Percentiles rank a stretch among this genome's conserved stretches.
Conservation (phyloP, 92 coral and sea anemone genomes). For the Blastomussa wellsi region DNA sequence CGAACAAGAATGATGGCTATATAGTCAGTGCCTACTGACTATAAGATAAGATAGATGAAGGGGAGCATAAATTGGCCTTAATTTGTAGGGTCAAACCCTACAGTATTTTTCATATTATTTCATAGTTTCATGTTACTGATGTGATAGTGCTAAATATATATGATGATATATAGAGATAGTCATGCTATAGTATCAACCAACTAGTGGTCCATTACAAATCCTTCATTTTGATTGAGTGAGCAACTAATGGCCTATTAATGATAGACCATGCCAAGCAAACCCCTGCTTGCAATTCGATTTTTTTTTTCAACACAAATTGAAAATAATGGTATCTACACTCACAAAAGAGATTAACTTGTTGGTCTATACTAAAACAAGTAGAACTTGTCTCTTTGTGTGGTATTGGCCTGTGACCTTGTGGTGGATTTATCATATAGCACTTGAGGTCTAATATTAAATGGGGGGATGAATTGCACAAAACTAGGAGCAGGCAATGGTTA, state of each 20-base stretch:
- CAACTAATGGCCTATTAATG: constrained; percentile 42
- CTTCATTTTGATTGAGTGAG: constrained; percentile 44
- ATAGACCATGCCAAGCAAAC: constrained; percentile 44
- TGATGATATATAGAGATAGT: constrained; percentile 26
- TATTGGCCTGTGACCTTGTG: constrained; percentile 33
- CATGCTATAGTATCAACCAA: constrained; percentile 30
- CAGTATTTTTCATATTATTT: constrained; percentile 42
- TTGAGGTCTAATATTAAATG: constrained; percentile 31
- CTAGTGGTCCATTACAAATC: constrained; percentile 37
- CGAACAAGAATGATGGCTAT: constrained; percentile 40
- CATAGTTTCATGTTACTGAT: constrained; percentile 39
- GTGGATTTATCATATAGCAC: constrained; percentile 29
- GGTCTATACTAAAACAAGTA: constrained; percentile 32
- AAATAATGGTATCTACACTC: constrained; percentile 40
- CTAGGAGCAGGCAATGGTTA: constrained; percentile 31
- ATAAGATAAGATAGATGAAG: constrained; percentile 29
- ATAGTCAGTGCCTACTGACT: constrained; percentile 51
- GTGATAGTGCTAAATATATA: constrained; percentile 41
- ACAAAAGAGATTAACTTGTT: constrained; percentile 40
- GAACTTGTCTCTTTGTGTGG: constrained; percentile 36
- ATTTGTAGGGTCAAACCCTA: constrained; percentile 37
- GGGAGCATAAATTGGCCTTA: constrained; percentile 19
- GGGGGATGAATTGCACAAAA: constrained; percentile 29
- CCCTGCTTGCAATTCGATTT: constrained; percentile 34
- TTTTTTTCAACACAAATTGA: constrained; percentile 32